These are phyloP conservation scores for Basileuterus tristriatus DNA, from an alignment of 2,797 vertebrate species.

Conservation along the genomic window DNA sequence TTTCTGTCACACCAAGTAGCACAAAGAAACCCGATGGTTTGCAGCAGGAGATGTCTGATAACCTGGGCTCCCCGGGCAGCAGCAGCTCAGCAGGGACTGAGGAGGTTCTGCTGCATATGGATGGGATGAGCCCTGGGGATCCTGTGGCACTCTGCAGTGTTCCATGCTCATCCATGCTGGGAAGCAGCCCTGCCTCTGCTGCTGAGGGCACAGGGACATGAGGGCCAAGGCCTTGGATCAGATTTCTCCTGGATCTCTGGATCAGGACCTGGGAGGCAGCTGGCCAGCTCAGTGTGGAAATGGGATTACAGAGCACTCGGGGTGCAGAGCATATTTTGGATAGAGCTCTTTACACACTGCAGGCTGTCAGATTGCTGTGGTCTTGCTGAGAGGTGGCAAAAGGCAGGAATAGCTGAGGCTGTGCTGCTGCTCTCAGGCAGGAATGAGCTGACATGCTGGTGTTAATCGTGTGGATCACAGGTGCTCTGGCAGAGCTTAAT, in stretches of 20 bases:
- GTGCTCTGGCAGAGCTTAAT: background rate
- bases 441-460: background rate
- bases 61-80: background rate
- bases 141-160: fast-evolving
- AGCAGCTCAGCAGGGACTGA: background rate
- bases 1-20: background rate
- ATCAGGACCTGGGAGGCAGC: background rate
- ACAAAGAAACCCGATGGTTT: background rate
- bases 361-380: background rate
- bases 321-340: background rate
- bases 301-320: background rate
- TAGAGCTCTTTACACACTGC: background rate
- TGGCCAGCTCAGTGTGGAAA: background rate
- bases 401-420: background rate
- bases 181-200: background rate
- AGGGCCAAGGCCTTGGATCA: background rate
- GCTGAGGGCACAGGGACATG: background rate
- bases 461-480: background rate
- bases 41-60: background rate
- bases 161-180: background rate
- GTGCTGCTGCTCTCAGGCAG: background rate
- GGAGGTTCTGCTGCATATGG: background rate
- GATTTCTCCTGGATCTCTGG: background rate
- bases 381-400: background rate
- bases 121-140: background rate